Evolutionary conservation across 2,888 invertebrate species (phyloP), one percentile per base, ranked within the genome.

Genomic region (Lepetodrilus schrolli): DNA sequence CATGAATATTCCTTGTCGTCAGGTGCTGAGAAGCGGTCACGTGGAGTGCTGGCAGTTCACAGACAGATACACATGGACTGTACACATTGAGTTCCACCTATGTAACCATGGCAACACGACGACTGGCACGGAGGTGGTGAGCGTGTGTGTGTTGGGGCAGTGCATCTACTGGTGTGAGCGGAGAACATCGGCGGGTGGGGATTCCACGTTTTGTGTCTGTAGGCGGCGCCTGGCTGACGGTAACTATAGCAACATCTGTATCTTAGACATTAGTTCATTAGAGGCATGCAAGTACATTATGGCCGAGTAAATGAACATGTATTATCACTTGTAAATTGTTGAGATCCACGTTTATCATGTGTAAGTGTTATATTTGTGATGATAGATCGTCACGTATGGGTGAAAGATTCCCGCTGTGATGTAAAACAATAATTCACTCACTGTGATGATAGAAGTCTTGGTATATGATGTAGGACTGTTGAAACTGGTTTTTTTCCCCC

Each of bases 131-230:
- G 78, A 78, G 38, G 72, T 86, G 13, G 72, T 77, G 17, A 81
- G 80, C 51, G 72, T 83, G 30, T 81, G 82, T 73, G 77, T 82
- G 23, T 51, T 77, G 36, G 80, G 81, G 66, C 79, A 78, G 73
- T 66, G 79, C 8, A 30, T 86, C 0, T 81, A 82, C 75, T 86
- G 86, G 86, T 84, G 84, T 82, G 83, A 86, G 66, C 74, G 68
- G 68, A 74, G 69, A 36, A 37, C 34, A 3, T 23, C 73, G 21
- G 73, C 68, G 3, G 37, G 48, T n/a, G 50, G 66, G 20, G 71
- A 70, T 13, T 72, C 74, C 26, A 34, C 23, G 1, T 81, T 66
- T 51, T 72, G 74, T 48, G 72, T 84, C 13, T 78, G 78, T 70
- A 81, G 77, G 48, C 73, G 78, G 36, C 71, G 68, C 10, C 69